Evolutionary conservation across 2,113 vertebrate genomes (phyloP).

Genomic region (Psittacara wagleri): DNA sequence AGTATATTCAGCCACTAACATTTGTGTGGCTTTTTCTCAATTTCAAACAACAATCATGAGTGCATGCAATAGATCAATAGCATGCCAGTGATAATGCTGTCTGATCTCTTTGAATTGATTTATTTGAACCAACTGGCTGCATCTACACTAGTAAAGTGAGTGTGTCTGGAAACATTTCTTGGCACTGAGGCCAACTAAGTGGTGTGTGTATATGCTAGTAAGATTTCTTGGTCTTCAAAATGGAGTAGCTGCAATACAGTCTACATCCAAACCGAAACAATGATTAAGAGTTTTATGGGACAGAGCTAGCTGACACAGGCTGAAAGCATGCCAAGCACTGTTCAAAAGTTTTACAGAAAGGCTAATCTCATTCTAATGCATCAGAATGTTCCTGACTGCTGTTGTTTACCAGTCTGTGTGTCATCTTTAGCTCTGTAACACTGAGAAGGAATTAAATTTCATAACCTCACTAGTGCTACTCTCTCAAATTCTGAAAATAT

Average conservation of each 20-base stretch:
- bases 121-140: background rate
- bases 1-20: background rate
- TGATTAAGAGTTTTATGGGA: background rate
- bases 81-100: background rate
- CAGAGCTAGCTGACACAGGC: background rate
- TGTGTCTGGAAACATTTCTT: background rate
- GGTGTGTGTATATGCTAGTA: no score
- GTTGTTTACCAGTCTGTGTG: background rate
- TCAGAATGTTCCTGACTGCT: background rate
- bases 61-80: background rate
- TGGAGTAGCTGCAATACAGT: background rate
- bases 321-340: background rate
- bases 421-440: background rate
- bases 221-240: background rate
- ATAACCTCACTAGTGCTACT: background rate
- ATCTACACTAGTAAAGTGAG: background rate
- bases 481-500: background rate
- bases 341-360: background rate
- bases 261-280: background rate
- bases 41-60: background rate
- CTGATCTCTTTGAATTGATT: background rate
- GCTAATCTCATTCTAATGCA: background rate
- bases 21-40: background rate
- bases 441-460: background rate
- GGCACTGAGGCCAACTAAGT: background rate